phyloP scores from a whole-genome alignment of 2,113 vertebrate genomes.

The Scalopus aquaticus region DNA sequence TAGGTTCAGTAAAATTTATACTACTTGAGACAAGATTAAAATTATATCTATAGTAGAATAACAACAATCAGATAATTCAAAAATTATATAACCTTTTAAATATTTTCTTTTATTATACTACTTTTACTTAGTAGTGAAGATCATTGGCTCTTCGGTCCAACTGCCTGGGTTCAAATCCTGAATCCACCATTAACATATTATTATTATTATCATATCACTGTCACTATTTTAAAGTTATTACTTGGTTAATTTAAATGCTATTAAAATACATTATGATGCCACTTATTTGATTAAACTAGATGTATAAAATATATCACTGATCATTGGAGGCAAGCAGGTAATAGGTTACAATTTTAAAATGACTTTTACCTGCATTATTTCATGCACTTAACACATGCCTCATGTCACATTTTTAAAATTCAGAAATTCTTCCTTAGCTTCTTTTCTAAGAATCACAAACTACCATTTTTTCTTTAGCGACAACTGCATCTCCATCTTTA shows the following conservation, averaged over 20 bases:
- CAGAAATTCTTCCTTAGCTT: not conserved
- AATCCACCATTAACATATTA: not conserved
- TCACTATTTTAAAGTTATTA: not conserved
- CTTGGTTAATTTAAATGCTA: not conserved
- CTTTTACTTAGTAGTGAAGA: not conserved
- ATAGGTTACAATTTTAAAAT: not conserved
- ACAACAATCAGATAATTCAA: not conserved
- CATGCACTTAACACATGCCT: not conserved
- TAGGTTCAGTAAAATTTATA: not conserved
- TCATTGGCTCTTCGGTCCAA: not conserved
- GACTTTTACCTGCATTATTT: not conserved
- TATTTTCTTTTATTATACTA: not conserved
- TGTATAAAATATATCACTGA: not conserved
- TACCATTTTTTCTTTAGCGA: not conserved
- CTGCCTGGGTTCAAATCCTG: not conserved
- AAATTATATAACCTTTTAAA: not conserved
- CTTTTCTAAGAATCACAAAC: not conserved
- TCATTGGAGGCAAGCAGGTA: not conserved
- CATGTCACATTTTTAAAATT: not conserved
- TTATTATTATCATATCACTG: not conserved
- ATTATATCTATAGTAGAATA: not conserved
- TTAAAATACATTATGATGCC: slow-evolving; percentile 23
- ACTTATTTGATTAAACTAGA: slow-evolving; percentile 31
- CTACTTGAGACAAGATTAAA: not conserved
- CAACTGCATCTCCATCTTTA: not conserved